These are phyloP conservation scores for Acrobasis repandana DNA, from an alignment of 2,888 invertebrate genomes.

Conservation along the genomic window DNA sequence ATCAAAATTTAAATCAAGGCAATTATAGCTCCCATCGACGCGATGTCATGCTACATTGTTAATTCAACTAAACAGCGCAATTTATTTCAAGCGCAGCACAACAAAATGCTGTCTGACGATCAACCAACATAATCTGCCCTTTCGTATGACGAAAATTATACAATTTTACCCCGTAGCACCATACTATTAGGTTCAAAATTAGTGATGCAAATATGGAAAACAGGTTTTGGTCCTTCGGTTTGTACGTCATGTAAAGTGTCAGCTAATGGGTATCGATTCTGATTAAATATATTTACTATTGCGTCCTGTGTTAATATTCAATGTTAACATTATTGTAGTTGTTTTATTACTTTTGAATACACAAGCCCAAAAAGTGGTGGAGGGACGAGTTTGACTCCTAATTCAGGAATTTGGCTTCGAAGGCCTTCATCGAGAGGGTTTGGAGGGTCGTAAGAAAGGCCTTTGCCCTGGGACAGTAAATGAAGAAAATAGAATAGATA, in stretches of 20 bases:
- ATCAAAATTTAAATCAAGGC: conserved; percentile 11
- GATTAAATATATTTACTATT: conserved; percentile 32
- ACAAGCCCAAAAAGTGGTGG: too few species aligned
- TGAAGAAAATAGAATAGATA: too few species aligned
- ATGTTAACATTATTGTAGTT: neutral
- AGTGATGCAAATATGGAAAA: conserved; percentile 8
- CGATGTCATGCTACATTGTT: conserved; percentile 27
- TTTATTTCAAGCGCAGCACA: conserved; percentile 41
- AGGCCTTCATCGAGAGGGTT: too few species aligned
- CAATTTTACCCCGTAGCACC: neutral
- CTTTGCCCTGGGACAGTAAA: too few species aligned
- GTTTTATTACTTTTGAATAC: neutral
- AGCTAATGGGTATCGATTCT: conserved; percentile 43
- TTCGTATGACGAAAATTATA: neutral
- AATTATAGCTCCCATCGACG: neutral
- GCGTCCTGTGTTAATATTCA: neutral
- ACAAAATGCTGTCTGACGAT: conserved; percentile 35
- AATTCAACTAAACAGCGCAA: conserved; percentile 44
- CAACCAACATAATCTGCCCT: conserved; percentile 18
- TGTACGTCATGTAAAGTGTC: conserved; percentile 36
- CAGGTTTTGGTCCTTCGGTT: conserved; percentile 18
- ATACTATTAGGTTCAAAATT: conserved; percentile 13
- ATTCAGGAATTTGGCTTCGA: too few species aligned
- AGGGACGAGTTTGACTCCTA: too few species aligned
- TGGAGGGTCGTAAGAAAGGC: too few species aligned